Base-by-base conservation (phyloP, 2,797 vertebrate species). In the Oreochromis mossambicus region DNA sequence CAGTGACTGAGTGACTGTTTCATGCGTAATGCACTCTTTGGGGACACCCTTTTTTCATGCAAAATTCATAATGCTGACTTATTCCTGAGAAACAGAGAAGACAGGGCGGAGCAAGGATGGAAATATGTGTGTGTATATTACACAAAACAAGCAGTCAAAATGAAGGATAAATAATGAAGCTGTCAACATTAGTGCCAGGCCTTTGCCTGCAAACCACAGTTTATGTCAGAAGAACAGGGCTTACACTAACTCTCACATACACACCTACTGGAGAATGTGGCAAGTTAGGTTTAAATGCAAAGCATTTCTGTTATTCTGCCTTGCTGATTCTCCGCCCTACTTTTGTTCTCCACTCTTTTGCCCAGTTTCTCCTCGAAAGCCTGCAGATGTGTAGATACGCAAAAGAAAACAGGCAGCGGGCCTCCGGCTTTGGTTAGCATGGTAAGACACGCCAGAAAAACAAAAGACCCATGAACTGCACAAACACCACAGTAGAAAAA, bases 401-500 rank as follows among this genome's bases (percentile, higher is more conserved):
- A 46, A 95, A 95, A 90, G 91, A 95, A 95, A 95, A 95, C 92
- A 95, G 88, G 84, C 88, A 90, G 87, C 89, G 89, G 84, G 89
- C 93, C 92, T 86, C 83, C 85, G 32, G 80, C 87, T 94, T 94
- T 91, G 88, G 93, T 92, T 90, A 92, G 91, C 86, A 86, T 86
- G 85, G 88, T 91, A 90, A 92, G 83, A 94, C 83, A 78, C 84
- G 93, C 92, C 93, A 95, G 94, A 93, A 95, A 94, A 95, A 94
- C 91, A 95, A 94, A 75, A 92, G 91, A 92, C 88, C 87, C 93
- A 83, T 89, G 92, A 92, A 95, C 88, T 94, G 88, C 82, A 85
- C 94, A 95, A 96, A 94, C 92, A 94, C 79, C 77, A 90, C 82
- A 80, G 88, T 84, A 92, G 73, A 92, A 89, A 93, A 93, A 90